Percentiles rank a stretch among this genome's conserved stretches.
Evolutionary conservation across 2,113 vertebrate species (phyloP).

Genomic region (Jaculus jaculus): DNA sequence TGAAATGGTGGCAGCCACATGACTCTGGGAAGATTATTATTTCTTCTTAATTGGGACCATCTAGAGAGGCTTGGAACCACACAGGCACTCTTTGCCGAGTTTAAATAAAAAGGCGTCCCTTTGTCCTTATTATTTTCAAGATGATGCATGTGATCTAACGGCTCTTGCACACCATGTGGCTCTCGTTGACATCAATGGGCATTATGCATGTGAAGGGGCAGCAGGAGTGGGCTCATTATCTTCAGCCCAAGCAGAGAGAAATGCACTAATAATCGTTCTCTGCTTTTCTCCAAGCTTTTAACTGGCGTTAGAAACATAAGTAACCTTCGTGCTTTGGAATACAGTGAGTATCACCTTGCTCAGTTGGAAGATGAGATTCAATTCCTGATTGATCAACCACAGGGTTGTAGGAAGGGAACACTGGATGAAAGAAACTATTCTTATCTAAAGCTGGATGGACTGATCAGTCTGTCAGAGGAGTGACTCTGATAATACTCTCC

Average conservation of each 20-base stretch:
- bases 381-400: neutral
- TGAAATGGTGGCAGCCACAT: slow-evolving; percentile 62
- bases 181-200: slow-evolving; percentile 67
- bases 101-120: slow-evolving; percentile 66
- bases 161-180: slow-evolving; percentile 47
- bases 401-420: neutral
- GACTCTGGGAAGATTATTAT: slow-evolving; percentile 74
- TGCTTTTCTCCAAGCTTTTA: slow-evolving; percentile 69
- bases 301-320: slow-evolving; percentile 62
- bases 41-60: slow-evolving; percentile 77
- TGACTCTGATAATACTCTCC: slow-evolving; percentile 2
- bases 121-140: slow-evolving; percentile 80
- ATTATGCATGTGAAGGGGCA: slow-evolving; percentile 78
- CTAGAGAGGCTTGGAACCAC: slow-evolving; percentile 74
- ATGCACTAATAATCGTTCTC: slow-evolving; percentile 76
- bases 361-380: slow-evolving; percentile 46
- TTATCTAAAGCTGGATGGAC: slow-evolving; percentile 6
- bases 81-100: slow-evolving; percentile 68
- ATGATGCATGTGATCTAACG: slow-evolving; percentile 72
- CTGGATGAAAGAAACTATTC: slow-evolving; percentile 12
- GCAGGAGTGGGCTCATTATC: slow-evolving; percentile 76
- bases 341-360: slow-evolving; percentile 51
- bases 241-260: slow-evolving; percentile 77
- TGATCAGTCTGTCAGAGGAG: slow-evolving; percentile 12
- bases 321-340: slow-evolving; percentile 54